A percentile compares a stretch with the other conserved stretches of the same genome.
These are phyloP conservation scores for Parelbella ahira DNA, from an alignment of 2,888 invertebrate species.

Conservation along the genomic window DNA sequence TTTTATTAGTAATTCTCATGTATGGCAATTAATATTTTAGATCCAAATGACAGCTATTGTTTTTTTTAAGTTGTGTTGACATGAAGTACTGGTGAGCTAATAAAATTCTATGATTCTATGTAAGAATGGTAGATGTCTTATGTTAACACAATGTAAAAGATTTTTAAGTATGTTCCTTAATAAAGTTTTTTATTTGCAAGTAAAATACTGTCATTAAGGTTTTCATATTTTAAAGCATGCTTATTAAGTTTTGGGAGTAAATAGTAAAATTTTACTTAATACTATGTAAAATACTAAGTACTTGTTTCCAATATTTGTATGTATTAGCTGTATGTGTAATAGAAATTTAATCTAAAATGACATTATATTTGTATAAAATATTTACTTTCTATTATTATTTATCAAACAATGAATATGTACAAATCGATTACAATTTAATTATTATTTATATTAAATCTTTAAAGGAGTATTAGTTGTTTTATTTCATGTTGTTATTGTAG, in stretches of 20 bases:
- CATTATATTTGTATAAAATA: constrained; percentile 76
- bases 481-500: no score
- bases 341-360: constrained; percentile 65
- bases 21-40: no score
- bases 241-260: constrained; percentile 18
- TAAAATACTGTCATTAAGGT: constrained; percentile 71
- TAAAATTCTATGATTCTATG: no score
- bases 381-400: constrained; percentile 67
- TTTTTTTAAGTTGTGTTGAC: constrained; percentile 3
- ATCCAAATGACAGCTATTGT: no score
- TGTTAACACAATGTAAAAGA: constrained; percentile 11
- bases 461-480: constrained; percentile 40
- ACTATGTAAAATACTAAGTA: constrained; percentile 32
- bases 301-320: constrained; percentile 57
- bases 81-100: neutral
- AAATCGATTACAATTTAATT: constrained; percentile 72
- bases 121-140: no score
- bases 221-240: constrained; percentile 41
- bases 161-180: constrained; percentile 63
- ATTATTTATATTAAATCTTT: constrained; percentile 76
- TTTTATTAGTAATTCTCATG: no score
- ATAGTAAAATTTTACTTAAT: constrained; percentile 29
- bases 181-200: constrained; percentile 69
- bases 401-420: constrained; percentile 74
- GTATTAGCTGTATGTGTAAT: constrained; percentile 57